Evolutionary conservation across 2,888 invertebrate genomes (phyloP).

Genomic region (Lamellibrachia satsuma): DNA sequence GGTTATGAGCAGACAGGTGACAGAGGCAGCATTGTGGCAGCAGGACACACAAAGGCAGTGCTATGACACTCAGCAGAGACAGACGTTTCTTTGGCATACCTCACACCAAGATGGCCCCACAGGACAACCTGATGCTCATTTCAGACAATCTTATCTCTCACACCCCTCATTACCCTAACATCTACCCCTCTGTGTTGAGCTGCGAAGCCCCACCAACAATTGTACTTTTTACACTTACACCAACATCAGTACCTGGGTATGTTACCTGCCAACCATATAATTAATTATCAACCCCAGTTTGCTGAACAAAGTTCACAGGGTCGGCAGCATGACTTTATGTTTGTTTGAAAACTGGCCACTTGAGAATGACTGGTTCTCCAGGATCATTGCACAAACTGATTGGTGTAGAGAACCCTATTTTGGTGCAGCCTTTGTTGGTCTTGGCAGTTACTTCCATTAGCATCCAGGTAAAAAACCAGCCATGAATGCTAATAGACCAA

Average conservation of each 20-base stretch:
- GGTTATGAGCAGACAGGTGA: background rate
- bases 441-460: background rate
- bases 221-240: constrained; percentile 13
- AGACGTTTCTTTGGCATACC: background rate
- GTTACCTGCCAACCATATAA: background rate
- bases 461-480: constrained; percentile 7
- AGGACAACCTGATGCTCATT: background rate
- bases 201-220: background rate
- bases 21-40: background rate
- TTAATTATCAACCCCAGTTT: background rate
- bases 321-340: background rate
- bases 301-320: constrained; percentile 2
- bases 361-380: background rate
- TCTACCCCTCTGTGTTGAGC: background rate
- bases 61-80: background rate
- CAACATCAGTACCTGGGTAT: background rate
- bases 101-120: background rate
- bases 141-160: background rate
- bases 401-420: background rate
- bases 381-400: background rate
- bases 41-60: background rate
- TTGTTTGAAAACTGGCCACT: background rate
- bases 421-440: background rate
- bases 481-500: background rate
- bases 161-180: background rate